A percentile compares a stretch with the other conserved stretches of the same genome.
phyloP scores from a whole-genome alignment of 2,797 vertebrate genomes.

The Melanotaenia pygmaea region DNA sequence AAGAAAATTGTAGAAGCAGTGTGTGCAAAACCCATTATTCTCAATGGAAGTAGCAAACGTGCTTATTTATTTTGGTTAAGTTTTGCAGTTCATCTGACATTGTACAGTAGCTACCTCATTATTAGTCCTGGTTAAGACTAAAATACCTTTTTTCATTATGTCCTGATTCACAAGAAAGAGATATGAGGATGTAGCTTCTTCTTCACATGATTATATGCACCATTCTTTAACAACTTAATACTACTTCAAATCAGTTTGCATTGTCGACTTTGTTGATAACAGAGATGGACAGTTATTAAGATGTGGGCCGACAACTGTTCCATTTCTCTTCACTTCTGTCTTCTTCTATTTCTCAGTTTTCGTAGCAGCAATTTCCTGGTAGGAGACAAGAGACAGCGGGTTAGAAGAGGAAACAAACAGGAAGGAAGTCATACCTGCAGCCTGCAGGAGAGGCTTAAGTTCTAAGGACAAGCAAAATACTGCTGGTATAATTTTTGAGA shows the following conservation, averaged over 20 bases:
- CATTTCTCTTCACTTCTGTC: slow-evolving; percentile 27
- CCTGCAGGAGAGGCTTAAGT: background rate
- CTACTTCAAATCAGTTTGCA: background rate
- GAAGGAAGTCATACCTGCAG: slow-evolving; percentile 10
- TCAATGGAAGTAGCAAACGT: background rate
- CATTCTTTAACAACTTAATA: background rate
- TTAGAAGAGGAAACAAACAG: slow-evolving; percentile 6
- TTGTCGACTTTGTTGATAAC: background rate
- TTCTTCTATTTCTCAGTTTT: slow-evolving; percentile 16
- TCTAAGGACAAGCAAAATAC: slow-evolving; percentile 11
- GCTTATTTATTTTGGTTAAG: too few species aligned
- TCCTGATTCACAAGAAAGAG: background rate
- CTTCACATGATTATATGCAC: background rate
- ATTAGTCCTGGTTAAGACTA: background rate
- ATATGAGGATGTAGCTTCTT: background rate
- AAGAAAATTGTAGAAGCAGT: too few species aligned
- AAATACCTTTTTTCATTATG: background rate
- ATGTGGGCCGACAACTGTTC: slow-evolving; percentile 19
- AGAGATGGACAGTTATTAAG: slow-evolving; percentile 1
- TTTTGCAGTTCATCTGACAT: too few species aligned
- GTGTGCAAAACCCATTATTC: background rate
- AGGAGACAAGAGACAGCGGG: slow-evolving; percentile 11
- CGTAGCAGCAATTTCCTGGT: slow-evolving; percentile 21
- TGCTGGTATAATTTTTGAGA: background rate
- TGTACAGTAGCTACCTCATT: background rate